Evolutionary conservation across 2,888 invertebrate species (phyloP), one percentile per base, ranked within the genome.

Genomic region (Labia minor): DNA sequence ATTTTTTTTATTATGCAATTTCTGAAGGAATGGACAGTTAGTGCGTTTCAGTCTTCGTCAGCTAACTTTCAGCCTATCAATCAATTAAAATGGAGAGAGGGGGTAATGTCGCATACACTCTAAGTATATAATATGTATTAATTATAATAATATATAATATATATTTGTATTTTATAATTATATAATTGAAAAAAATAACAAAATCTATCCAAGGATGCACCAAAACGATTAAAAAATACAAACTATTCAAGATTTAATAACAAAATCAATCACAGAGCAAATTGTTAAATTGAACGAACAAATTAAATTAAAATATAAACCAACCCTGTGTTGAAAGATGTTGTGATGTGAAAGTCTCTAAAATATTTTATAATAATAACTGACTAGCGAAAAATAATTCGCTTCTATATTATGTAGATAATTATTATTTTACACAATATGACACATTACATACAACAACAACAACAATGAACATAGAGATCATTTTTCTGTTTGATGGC

Each of bases 121-220:
- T 26, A 26, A 26, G 26, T 6, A 6, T 26, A 26, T 26, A 49
- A 8, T 49, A 8, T 8, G 3, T 49, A 49, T 49, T 49, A 49
- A 49, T 11, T 10, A 14, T 49, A n/a, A n/a, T 49, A n/a, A n/a
- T 49, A 49, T 49, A 49, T 8, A 8, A 49, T 49, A 49, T 49
- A 49, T 49, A 49, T 49, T 49, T 49, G 16, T 49, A 49, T 16
- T 49, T 49, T 49, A 49, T 49, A 49, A 49, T 49, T 49, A 49
- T 26, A 26, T 49, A 49, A 49, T 49, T 49, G 49, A 49, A 49
- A 49, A n/a, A 49, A 49, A 49, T 49, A 49, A 49, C 49, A 49
- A 49, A 49, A 49, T 49, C 4, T 49, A 49, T 49, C 14, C 49
- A 11, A 49, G 49, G 49, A 49, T 49, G 49, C 49, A 49, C 49